Conservation (phyloP, 1,140 invertebrate species). For the Drosophila dunni region DNA sequence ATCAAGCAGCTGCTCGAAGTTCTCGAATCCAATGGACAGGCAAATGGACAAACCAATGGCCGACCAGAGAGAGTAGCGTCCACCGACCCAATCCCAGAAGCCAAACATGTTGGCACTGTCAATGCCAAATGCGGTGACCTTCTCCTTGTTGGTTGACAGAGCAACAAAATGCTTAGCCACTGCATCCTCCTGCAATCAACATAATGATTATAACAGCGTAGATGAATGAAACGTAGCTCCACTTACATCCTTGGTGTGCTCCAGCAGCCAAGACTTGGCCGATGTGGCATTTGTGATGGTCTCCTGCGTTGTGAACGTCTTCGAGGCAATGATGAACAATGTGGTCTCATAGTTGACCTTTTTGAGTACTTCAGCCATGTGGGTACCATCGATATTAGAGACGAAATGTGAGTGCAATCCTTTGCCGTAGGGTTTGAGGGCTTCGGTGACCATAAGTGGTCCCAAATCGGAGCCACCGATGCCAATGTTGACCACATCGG, state of each 20-base stretch:
- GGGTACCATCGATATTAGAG: slow-evolving; percentile 99
- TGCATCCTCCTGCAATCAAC: slow-evolving; percentile 87
- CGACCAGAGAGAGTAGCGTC: slow-evolving; percentile 98
- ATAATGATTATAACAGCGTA: background rate
- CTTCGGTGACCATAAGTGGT: slow-evolving; percentile 99
- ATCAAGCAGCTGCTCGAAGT: slow-evolving; percentile 96
- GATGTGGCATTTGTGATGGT: slow-evolving; percentile 99
- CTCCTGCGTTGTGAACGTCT: slow-evolving; percentile 99
- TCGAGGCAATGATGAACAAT: slow-evolving; percentile 99
- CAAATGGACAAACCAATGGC: slow-evolving; percentile 99
- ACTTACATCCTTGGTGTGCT: slow-evolving; percentile 93
- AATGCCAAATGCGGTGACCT: slow-evolving; percentile 98
- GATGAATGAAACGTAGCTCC: background rate
- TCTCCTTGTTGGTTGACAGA: slow-evolving; percentile 96
- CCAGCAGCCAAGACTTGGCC: slow-evolving; percentile 97
- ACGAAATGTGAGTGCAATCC: slow-evolving; percentile 98
- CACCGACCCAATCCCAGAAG: slow-evolving; percentile 99
- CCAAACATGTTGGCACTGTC: slow-evolving; percentile 99
- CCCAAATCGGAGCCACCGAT: slow-evolving; percentile 99
- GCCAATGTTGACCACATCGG: slow-evolving; percentile 99
- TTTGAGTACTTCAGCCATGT: slow-evolving; percentile 97
- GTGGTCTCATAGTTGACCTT: slow-evolving; percentile 96
- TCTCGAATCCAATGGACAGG: slow-evolving; percentile 96
- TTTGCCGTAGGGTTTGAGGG: slow-evolving; percentile 95
- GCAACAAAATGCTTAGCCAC: slow-evolving; percentile 99